A percentile compares a stretch with the other conserved stretches of the same genome.
Conservation (phyloP, 92 coral and sea anemone genomes). For the Micromussa lordhowensis region DNA sequence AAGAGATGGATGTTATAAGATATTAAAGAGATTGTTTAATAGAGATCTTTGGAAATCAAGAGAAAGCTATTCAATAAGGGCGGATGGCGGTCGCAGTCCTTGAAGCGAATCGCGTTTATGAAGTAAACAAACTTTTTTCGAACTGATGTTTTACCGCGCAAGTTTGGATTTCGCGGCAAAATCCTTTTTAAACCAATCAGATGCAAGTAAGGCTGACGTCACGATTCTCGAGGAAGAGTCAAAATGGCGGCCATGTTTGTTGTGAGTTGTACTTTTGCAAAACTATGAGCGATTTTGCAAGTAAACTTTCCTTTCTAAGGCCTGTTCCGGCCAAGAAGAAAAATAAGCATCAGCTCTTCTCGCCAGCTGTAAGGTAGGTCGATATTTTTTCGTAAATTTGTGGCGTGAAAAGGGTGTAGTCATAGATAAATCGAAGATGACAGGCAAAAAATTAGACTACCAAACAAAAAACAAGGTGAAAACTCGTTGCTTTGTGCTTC, state of each 20-base stretch:
- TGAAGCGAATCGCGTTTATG: conserved; percentile 32
- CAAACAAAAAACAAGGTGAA: background rate
- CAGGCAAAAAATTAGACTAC: no score
- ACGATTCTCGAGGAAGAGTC: conserved; percentile 48
- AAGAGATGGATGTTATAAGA: conserved; percentile 30
- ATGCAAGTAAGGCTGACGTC: conserved; percentile 75
- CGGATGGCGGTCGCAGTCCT: background rate
- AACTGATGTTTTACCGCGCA: conserved; percentile 69
- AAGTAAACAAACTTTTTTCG: conserved; percentile 77
- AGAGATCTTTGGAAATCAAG: conserved; percentile 53
- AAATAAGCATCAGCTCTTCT: conserved; percentile 63
- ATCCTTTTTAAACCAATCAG: conserved; percentile 70
- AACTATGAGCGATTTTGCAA: conserved; percentile 78
- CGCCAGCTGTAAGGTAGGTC: conserved; percentile 85
- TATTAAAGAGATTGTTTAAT: conserved; percentile 64
- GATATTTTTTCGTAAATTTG: conserved; percentile 10
- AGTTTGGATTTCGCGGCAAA: conserved; percentile 95
- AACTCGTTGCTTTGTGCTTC: background rate
- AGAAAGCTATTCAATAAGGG: background rate
- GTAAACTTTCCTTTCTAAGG: conserved; percentile 67
- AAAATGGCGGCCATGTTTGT: conserved; percentile 93
- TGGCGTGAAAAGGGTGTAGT: background rate
- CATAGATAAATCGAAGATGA: no score
- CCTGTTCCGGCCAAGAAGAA: conserved; percentile 72
- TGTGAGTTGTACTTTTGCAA: conserved; percentile 8